phyloP scores from a whole-genome alignment of 2,113 vertebrate genomes.

The Sarotherodon lohbergeri region DNA sequence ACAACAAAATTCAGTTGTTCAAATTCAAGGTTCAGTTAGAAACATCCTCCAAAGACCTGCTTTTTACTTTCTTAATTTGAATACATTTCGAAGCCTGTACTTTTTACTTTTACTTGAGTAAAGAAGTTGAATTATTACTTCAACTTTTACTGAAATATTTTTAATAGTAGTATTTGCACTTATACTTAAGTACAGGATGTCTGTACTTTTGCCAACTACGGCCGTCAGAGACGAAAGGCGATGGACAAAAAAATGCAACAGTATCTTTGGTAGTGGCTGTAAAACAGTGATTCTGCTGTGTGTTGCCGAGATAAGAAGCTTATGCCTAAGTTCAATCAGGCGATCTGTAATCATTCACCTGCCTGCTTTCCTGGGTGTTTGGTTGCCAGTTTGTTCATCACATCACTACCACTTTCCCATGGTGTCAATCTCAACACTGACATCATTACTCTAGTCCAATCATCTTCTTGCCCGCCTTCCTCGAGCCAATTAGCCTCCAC shows the following conservation, averaged over 20 bases:
- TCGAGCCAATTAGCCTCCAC: neutral
- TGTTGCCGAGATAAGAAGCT: accelerated
- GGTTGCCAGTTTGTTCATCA: neutral
- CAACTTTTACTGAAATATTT: neutral
- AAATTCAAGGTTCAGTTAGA: neutral
- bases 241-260: neutral
- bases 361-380: neutral
- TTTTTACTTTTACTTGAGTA: neutral
- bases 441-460: neutral
- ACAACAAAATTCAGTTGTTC: neutral
- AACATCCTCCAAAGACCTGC: neutral
- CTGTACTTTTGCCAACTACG: neutral
- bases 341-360: neutral
- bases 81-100: neutral
- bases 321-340: neutral
- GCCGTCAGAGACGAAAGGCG: neutral
- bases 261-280: neutral
- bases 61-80: neutral
- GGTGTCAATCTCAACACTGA: neutral
- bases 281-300: neutral
- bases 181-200: neutral
- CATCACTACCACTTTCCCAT: neutral
- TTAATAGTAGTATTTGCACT: neutral
- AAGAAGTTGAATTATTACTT: neutral
- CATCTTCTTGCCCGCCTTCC: neutral